phyloP scores from a whole-genome alignment of 1,140 invertebrate species.

The Chymomyza costata region DNA sequence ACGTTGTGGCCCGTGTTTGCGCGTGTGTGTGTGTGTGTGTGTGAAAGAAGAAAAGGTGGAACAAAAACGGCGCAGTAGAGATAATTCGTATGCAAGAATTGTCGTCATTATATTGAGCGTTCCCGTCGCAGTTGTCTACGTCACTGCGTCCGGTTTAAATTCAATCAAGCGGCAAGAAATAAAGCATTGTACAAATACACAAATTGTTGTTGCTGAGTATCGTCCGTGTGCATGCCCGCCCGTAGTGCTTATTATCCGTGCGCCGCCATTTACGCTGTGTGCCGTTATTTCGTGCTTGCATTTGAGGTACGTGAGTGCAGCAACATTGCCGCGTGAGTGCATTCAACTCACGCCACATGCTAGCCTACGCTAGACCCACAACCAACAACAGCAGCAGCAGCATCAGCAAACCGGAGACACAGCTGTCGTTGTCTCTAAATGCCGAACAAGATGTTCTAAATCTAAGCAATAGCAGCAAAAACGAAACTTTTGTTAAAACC shows the following conservation, averaged over 20 bases:
- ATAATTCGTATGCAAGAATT: conserved; percentile 52
- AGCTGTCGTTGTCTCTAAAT: too few species aligned
- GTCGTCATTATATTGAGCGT: conserved; percentile 35
- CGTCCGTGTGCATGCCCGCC: neutral
- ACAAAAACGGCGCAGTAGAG: conserved; percentile 37
- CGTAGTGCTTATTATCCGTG: neutral
- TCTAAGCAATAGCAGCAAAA: conserved; percentile 6
- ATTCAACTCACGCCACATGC: conserved; percentile 52
- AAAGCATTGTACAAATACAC: conserved; percentile 19
- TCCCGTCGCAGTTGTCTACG: conserved; percentile 3
- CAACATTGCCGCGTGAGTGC: conserved; percentile 28
- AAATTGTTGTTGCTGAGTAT: conserved; percentile 6
- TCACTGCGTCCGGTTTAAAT: conserved; percentile 51
- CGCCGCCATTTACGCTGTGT: conserved; percentile 5
- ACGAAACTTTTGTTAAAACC: conserved; percentile 17
- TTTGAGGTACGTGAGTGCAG: conserved; percentile 1
- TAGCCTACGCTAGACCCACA: conserved; percentile 39
- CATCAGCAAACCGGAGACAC: neutral
- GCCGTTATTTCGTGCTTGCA: conserved; percentile 20
- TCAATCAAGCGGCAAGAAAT: conserved; percentile 60
- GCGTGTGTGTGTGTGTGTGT: conserved; percentile 24
- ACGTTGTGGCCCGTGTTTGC: conserved; percentile 15
- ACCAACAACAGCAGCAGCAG: conserved; percentile 7
- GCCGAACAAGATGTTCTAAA: conserved; percentile 37
- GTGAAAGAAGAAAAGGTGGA: conserved; percentile 42